Base-by-base conservation (phyloP, 2,113 vertebrate species). In the Aix galericulata region DNA sequence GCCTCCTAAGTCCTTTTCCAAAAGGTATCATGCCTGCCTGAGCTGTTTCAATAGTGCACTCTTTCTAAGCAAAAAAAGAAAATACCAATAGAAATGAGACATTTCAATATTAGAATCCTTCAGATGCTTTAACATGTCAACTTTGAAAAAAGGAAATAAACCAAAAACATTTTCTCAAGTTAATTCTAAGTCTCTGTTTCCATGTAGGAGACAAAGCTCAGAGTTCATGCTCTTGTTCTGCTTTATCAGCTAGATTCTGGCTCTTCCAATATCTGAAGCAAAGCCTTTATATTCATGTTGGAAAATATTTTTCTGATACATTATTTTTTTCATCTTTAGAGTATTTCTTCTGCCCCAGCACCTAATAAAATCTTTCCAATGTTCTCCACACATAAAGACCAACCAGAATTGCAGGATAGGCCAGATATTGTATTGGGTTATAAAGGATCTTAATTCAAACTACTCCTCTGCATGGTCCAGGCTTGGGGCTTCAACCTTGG, bases 11-110 rank as follows among this genome's bases (percentile, higher is more conserved):
- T 64, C 13, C 12, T 66, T 22, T 73, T 86, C 26, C 34, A 48
- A 13, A 72, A 23, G 21, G 5, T 21, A 50, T 50, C 27, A 40
- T 0, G 1, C 11, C n/a, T 0, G 1, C 9, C n/a, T 29, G 50
- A 78, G 13, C 6, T 66, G 32, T 83, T 93, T 63, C 42, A 44
- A 26, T 13, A 50, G 27, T 25, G 3, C 12, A 42, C 10, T 17
- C 68, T 25, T 94, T 80, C 31, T 11, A 9, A 82, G 31, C 8
- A 59, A 79, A 78, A 78, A 23, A 78, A 78, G 23, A 88, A 81
- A 72, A 75, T 53, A 40, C 3, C 32, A 81, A 2, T 48, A 40
- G 50, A 77, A 90, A 91, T 21, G 27, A 82, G 27, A 26, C 2
- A 14, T 8, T 86, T 88, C 13, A 42, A n/a, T 56, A 52, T 14